Percentiles rank a stretch among this genome's conserved stretches.
These are phyloP conservation scores for Brenthis hecate DNA, from an alignment of 2,888 invertebrate species.

Conservation along the genomic window DNA sequence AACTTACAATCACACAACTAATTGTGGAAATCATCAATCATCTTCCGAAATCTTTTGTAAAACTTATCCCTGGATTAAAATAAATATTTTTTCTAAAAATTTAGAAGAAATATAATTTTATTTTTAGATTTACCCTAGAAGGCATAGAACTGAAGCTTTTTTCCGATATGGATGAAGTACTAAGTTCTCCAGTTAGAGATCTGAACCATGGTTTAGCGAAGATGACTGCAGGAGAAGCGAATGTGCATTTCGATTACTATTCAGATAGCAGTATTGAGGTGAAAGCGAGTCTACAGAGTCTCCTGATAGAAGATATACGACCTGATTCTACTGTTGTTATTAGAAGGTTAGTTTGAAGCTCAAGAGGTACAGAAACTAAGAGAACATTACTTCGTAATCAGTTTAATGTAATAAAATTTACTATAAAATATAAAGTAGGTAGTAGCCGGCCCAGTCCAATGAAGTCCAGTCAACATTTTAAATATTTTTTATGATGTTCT, in stretches of 20 bases:
- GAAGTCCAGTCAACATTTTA: too few relatives aligned
- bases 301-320: constrained; percentile 87
- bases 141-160: constrained; percentile 87
- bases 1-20: too few relatives aligned
- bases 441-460: too few relatives aligned
- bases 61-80: too few relatives aligned
- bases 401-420: too few relatives aligned
- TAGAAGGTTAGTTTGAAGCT: constrained; percentile 73
- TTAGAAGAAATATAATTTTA: background rate
- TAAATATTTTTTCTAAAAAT: background rate
- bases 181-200: constrained; percentile 89
- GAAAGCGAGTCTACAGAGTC: constrained; percentile 86
- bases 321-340: constrained; percentile 84
- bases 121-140: constrained; percentile 83
- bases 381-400: too few relatives aligned
- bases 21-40: too few relatives aligned
- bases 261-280: constrained; percentile 87
- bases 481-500: too few relatives aligned
- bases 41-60: too few relatives aligned
- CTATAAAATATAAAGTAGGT: too few relatives aligned
- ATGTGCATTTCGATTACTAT: constrained; percentile 83
- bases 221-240: constrained; percentile 86
- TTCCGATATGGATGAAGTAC: constrained; percentile 87
- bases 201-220: constrained; percentile 87
- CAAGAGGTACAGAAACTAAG: too few relatives aligned